Percentiles rank a stretch among this genome's conserved stretches.
These are phyloP conservation scores for Lordiphosa fenestrarum DNA, from an alignment of 2,888 invertebrate species.

Conservation along the genomic window DNA sequence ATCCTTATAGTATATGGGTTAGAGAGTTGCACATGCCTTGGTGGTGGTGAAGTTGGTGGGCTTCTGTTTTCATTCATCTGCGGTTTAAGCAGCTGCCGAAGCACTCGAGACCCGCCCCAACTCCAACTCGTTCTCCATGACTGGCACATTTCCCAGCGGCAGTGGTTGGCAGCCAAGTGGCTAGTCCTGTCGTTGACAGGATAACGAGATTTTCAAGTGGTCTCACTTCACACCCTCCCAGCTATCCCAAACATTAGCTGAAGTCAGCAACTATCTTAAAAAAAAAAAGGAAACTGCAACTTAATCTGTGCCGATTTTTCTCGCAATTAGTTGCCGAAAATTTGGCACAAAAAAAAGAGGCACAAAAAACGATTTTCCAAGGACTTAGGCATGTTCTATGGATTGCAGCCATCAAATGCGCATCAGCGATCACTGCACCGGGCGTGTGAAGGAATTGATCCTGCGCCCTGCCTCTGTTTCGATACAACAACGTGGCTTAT, in stretches of 20 bases:
- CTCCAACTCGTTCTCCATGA: conserved; percentile 33
- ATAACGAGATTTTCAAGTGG: conserved; percentile 79
- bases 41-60: conserved; percentile 40
- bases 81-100: conserved; percentile 55
- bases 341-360: conserved; percentile 36
- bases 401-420: conserved; percentile 67
- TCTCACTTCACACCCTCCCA: conserved; percentile 59
- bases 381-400: conserved; percentile 58
- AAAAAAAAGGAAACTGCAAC: neutral
- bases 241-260: conserved; percentile 3
- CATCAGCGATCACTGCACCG: conserved; percentile 60
- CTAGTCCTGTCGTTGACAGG: conserved; percentile 69
- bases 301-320: conserved; percentile 54
- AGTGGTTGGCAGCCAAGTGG: conserved; percentile 28
- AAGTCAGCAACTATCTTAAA: conserved; percentile 13
- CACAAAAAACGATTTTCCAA: conserved; percentile 62
- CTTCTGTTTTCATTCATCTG: conserved; percentile 48
- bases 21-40: conserved; percentile 4
- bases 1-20: conserved; percentile 15
- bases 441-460: conserved; percentile 11
- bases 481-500: conserved; percentile 69
- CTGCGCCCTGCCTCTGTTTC: conserved; percentile 39
- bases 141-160: conserved; percentile 49
- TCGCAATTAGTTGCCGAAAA: conserved; percentile 70
- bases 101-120: conserved; percentile 37